A percentile compares a stretch with the other conserved stretches of the same genome.
These are phyloP conservation scores for Folsomia manolachei DNA, from an alignment of 2,888 invertebrate genomes.

Conservation along the genomic window DNA sequence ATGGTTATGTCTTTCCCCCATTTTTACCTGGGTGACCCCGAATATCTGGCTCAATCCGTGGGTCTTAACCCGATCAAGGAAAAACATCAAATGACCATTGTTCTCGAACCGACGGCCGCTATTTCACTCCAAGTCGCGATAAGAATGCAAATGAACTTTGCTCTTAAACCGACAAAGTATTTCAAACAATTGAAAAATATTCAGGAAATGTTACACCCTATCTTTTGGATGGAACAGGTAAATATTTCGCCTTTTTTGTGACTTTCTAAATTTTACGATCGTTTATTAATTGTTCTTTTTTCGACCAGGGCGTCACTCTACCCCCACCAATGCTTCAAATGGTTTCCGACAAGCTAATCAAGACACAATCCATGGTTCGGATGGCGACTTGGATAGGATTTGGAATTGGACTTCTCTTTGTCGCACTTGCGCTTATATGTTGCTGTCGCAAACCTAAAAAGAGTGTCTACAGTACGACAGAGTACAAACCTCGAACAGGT, in stretches of 20 bases:
- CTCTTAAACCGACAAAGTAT: slow-evolving; percentile 19
- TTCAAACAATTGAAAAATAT: slow-evolving; percentile 31
- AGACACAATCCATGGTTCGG: slow-evolving; percentile 14
- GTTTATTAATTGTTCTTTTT: neutral
- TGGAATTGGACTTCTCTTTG: slow-evolving; percentile 25
- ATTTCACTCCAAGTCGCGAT: slow-evolving; percentile 17
- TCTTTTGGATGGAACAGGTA: slow-evolving; percentile 42
- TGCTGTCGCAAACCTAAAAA: neutral
- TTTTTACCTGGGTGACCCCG: slow-evolving; percentile 48
- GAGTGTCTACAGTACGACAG: neutral
- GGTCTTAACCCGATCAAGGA: slow-evolving; percentile 39
- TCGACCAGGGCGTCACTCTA: slow-evolving; percentile 25
- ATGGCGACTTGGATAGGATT: slow-evolving; percentile 23
- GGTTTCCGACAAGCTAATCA: slow-evolving; percentile 26
- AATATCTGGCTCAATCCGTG: slow-evolving; percentile 23
- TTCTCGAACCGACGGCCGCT: slow-evolving; percentile 35
- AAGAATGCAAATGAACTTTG: slow-evolving; percentile 36
- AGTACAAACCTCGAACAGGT: neutral
- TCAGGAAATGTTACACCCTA: slow-evolving; percentile 30
- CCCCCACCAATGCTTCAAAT: slow-evolving; percentile 17
- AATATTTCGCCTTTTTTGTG: slow-evolving; percentile 3
- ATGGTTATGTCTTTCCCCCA: slow-evolving; percentile 40
- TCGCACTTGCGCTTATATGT: slow-evolving; percentile 26
- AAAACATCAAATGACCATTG: slow-evolving; percentile 36
- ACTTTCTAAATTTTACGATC: neutral